phyloP scores from a whole-genome alignment of 1,140 invertebrate genomes.

The Belonocnema kinseyi region DNA sequence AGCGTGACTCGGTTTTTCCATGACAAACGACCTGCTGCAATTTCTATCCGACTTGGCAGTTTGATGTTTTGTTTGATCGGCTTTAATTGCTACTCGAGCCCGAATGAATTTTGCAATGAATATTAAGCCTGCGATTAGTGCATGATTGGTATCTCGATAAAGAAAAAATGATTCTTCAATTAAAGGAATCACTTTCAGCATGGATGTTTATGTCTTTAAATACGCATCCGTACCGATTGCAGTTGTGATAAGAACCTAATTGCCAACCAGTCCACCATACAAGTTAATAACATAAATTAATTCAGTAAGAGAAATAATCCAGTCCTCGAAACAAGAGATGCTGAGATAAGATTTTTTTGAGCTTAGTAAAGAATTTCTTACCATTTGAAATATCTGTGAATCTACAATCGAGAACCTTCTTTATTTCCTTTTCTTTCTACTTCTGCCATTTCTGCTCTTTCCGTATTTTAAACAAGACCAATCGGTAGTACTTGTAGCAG shows the following conservation, averaged over 20 bases:
- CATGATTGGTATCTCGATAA: neutral
- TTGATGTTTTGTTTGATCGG: neutral
- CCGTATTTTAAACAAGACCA: constrained; percentile 20
- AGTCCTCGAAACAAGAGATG: constrained; percentile 1
- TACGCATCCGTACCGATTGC: neutral
- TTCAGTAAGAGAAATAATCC: neutral
- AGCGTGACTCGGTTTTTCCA: constrained; percentile 17
- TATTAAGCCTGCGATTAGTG: constrained; percentile 12
- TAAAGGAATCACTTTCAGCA: constrained; percentile 23
- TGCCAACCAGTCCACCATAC: constrained; percentile 17
- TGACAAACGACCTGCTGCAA: constrained; percentile 2
- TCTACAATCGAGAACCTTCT: neutral
- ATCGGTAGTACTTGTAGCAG: constrained; percentile 17
- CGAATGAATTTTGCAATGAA: constrained; percentile 2
- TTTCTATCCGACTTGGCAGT: neutral
- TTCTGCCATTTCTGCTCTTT: neutral
- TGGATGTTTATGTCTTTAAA: neutral
- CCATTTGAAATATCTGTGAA: neutral
- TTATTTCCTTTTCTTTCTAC: neutral
- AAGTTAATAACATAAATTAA: constrained; percentile 26
- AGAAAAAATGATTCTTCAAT: constrained; percentile 25
- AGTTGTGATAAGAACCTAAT: constrained; percentile 18
- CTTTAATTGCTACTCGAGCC: neutral
- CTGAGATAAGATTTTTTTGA: neutral
- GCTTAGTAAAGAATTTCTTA: neutral